Conservation (phyloP, 2,113 vertebrate species). For the Meleagris gallopavo region DNA sequence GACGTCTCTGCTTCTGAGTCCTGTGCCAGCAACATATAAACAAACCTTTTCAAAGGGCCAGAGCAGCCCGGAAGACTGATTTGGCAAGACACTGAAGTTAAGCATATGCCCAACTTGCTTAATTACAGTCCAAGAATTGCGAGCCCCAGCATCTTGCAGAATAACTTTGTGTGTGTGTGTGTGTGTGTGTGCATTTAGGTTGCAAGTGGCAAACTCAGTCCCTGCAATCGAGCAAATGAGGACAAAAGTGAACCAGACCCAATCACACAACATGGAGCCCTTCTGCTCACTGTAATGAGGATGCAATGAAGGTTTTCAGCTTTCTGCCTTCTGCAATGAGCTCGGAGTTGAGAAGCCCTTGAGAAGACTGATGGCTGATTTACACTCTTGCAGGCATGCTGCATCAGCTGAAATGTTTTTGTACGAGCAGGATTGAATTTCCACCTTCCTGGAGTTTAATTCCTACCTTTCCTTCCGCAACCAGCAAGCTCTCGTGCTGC, state of each 20-base stretch:
- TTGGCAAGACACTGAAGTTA: background rate
- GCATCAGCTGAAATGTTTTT: background rate
- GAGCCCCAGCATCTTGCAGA: background rate
- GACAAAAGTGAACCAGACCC: background rate
- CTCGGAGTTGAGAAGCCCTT: background rate
- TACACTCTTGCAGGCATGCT: background rate
- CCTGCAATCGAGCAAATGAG: background rate
- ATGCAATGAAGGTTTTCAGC: background rate
- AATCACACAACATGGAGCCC: background rate
- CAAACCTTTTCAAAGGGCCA: background rate
- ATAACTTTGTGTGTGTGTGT: background rate
- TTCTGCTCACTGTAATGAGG: background rate
- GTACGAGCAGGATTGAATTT: background rate
- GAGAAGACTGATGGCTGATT: background rate
- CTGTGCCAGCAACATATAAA: background rate
- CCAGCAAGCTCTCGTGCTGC: background rate
- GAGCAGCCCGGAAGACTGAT: background rate
- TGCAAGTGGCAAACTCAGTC: background rate
- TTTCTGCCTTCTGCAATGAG: background rate
- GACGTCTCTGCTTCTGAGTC: background rate
- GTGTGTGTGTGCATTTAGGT: background rate
- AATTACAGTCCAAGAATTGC: background rate
- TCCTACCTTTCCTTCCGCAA: background rate
- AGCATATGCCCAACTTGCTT: background rate
- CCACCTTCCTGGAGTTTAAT: background rate